phyloP scores from a whole-genome alignment of 2,888 invertebrate genomes.

The Cremastinae sp. region DNA sequence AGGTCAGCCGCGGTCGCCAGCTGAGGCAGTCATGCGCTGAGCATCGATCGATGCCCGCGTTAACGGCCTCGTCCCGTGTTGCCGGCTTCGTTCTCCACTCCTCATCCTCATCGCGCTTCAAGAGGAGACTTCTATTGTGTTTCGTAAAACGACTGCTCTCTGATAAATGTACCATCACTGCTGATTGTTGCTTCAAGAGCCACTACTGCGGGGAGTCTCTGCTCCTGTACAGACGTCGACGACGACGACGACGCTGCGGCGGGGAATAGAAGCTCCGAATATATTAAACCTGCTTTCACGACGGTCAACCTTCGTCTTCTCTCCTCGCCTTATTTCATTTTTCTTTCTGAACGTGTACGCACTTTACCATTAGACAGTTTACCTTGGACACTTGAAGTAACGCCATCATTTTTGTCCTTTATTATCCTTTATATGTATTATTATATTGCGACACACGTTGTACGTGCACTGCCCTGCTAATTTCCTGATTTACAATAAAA shows the following conservation, averaged over 20 bases:
- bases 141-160: slow-evolving; percentile 49
- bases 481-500: too few species aligned
- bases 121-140: slow-evolving; percentile 55
- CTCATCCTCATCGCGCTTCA: too few species aligned
- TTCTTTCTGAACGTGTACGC: too few species aligned
- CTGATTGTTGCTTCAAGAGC: slow-evolving; percentile 47
- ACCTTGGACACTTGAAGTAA: not conserved
- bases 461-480: too few species aligned
- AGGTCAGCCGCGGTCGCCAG: slow-evolving; percentile 40
- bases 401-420: slow-evolving; percentile 2
- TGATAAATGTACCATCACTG: slow-evolving; percentile 41
- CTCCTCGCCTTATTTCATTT: too few species aligned
- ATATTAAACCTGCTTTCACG: slow-evolving; percentile 1
- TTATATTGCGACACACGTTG: too few species aligned
- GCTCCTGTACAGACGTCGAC: too few species aligned
- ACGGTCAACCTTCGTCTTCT: not conserved
- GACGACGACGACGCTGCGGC: too few species aligned
- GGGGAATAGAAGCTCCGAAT: not conserved
- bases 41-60: slow-evolving; percentile 75
- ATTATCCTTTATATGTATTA: too few species aligned
- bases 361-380: too few species aligned
- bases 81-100: slow-evolving; percentile 65
- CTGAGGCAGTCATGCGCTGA: slow-evolving; percentile 55
- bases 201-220: too few species aligned
- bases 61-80: slow-evolving; percentile 58